A percentile compares a stretch with the other conserved stretches of the same genome.
These are phyloP conservation scores for Dolichomitus sp. DNA, from an alignment of 2,888 invertebrate genomes.

Conservation along the genomic window DNA sequence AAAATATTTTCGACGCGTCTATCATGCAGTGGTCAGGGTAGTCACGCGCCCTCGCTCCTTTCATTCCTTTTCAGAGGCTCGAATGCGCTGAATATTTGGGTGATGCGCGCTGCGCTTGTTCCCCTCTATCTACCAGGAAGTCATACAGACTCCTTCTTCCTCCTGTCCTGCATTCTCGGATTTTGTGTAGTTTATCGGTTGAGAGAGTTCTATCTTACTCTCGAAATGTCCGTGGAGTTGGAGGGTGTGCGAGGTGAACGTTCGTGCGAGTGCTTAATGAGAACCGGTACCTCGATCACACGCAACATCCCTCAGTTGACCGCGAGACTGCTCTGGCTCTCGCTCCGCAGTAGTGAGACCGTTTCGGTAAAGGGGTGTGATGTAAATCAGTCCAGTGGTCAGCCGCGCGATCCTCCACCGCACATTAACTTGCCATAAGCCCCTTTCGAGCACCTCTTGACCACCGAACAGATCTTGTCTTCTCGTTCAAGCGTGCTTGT, in stretches of 20 bases:
- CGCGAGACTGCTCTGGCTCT: constrained; percentile 74
- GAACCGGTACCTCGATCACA: constrained; percentile 79
- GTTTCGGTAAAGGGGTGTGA: constrained; percentile 81
- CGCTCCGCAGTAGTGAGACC: constrained; percentile 58
- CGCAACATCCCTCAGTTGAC: constrained; percentile 83
- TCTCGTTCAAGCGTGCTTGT: not conserved
- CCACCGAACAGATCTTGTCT: constrained; percentile 46
- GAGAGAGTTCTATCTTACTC: constrained; percentile 22
- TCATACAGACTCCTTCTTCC: constrained; percentile 22
- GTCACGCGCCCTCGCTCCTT: constrained; percentile 20
- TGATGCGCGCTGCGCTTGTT: constrained; percentile 18
- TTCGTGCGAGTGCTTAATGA: constrained; percentile 76
- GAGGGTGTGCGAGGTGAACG: constrained; percentile 60
- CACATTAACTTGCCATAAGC: constrained; percentile 83
- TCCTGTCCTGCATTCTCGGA: constrained; percentile 30
- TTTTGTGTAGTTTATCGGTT: not conserved
- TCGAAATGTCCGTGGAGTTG: constrained; percentile 2
- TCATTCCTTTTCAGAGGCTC: constrained; percentile 24
- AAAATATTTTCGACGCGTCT: constrained; percentile 75
- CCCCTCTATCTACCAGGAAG: constrained; percentile 43
- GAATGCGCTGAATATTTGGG: constrained; percentile 51
- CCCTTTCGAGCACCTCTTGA: constrained; percentile 33
- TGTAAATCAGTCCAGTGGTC: constrained; percentile 85
- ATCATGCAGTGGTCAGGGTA: constrained; percentile 63
- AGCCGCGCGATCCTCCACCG: constrained; percentile 80